phyloP scores from a whole-genome alignment of 2,797 vertebrate species.

The Galaxias olidus region DNA sequence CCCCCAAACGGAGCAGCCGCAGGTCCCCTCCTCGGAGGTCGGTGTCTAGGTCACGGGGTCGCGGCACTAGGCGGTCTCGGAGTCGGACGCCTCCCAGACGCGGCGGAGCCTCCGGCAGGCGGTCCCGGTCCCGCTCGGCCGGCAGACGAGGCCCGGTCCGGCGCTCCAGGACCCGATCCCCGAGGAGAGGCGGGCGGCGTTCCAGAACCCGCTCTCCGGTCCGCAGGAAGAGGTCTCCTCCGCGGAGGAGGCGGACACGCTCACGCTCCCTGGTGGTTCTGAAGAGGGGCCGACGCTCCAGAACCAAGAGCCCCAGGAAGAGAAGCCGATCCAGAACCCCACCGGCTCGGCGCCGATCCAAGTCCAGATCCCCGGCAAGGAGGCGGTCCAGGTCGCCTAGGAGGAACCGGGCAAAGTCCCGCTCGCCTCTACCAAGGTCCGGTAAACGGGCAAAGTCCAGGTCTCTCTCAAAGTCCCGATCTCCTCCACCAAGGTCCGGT shows the following conservation, averaged over 20 bases:
- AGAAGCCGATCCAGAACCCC: constrained; percentile 69
- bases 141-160: constrained; percentile 21
- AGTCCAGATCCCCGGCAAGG: constrained; percentile 73
- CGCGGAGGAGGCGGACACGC: constrained; percentile 67
- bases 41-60: constrained; percentile 58
- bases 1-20: constrained; percentile 54
- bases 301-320: constrained; percentile 61
- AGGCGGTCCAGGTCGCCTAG: constrained; percentile 68
- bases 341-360: constrained; percentile 62
- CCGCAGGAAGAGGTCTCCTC: constrained; percentile 66
- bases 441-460: constrained; percentile 62
- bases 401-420: constrained; percentile 54
- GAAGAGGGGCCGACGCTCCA: constrained; percentile 68
- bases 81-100: constrained; percentile 55
- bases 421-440: constrained; percentile 57
- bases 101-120: constrained; percentile 46
- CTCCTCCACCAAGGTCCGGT: constrained; percentile 8
- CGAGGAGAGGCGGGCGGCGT: constrained; percentile 59
- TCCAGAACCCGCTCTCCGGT: constrained; percentile 74
- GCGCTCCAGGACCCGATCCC: constrained; percentile 64
- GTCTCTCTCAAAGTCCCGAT: constrained; percentile 44
- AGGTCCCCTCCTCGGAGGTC: constrained; percentile 26
- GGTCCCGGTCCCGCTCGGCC: constrained; percentile 37
- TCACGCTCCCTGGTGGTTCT: constrained; percentile 71
- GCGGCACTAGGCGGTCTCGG: neutral